Evolutionary conservation across 2,113 vertebrate genomes (phyloP).

Genomic region (Furnarius figulus): DNA sequence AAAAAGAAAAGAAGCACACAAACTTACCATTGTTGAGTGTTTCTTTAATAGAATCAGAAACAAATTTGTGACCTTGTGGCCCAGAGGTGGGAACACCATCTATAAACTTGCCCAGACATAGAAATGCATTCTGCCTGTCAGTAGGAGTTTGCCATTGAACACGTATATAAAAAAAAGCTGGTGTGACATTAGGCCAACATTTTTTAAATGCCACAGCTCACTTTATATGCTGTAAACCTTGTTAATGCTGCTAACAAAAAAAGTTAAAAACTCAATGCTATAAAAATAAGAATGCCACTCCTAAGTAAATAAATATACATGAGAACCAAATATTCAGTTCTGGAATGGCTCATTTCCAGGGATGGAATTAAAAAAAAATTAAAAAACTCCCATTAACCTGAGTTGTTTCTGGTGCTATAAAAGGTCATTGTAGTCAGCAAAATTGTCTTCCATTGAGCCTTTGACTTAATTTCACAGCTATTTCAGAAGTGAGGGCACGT

Average conservation of each 20-base stretch:
- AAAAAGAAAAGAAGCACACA: slow-evolving; percentile 62
- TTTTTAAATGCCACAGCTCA: slow-evolving; percentile 74
- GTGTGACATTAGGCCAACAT: slow-evolving; percentile 69
- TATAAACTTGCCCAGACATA: slow-evolving; percentile 81
- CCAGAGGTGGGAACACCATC: slow-evolving; percentile 80
- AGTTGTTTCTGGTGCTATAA: slow-evolving; percentile 39
- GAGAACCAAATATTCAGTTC: slow-evolving; percentile 65
- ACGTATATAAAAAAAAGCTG: slow-evolving; percentile 57
- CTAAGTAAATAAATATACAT: slow-evolving; percentile 74
- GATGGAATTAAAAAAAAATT: not conserved
- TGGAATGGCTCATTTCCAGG: slow-evolving; percentile 25
- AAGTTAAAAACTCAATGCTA: slow-evolving; percentile 74
- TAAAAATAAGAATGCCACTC: slow-evolving; percentile 78
- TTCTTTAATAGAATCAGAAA: slow-evolving; percentile 80
- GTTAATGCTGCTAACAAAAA: slow-evolving; percentile 80
- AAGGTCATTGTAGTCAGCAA: slow-evolving; percentile 40
- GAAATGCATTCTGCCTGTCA: slow-evolving; percentile 73
- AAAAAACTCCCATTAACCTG: not conserved
- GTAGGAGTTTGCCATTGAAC: slow-evolving; percentile 76
- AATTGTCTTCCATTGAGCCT: slow-evolving; percentile 3
- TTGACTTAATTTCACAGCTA: slow-evolving; percentile 26
- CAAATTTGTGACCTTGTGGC: slow-evolving; percentile 81
- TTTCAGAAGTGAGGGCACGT: not conserved
- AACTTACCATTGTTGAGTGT: slow-evolving; percentile 76
- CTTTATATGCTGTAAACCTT: slow-evolving; percentile 74